Evolutionary conservation across 2,888 invertebrate genomes (phyloP).

Genomic region (Meta bourneti): DNA sequence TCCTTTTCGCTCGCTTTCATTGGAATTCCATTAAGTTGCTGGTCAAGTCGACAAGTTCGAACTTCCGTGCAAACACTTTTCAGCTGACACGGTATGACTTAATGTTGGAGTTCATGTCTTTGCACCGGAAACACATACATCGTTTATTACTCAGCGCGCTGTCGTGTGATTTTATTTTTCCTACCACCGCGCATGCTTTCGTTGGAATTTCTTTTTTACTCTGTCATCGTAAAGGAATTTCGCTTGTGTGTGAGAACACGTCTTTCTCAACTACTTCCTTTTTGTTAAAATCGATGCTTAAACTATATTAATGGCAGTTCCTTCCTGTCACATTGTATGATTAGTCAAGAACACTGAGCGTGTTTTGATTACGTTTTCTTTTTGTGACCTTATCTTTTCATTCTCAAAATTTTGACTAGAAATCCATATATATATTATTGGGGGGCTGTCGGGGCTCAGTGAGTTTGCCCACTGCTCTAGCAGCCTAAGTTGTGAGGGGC

Average conservation of each 20-base stretch:
- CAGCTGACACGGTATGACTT: neutral
- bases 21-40: neutral
- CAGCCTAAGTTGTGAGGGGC: no score
- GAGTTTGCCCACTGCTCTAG: no score
- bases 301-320: slow-evolving; percentile 40
- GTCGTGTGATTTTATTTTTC: neutral
- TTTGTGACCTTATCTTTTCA: neutral
- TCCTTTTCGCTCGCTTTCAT: neutral
- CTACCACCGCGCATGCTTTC: neutral
- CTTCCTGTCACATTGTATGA: slow-evolving; percentile 16
- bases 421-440: no score
- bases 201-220: neutral
- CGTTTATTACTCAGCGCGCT: slow-evolving; percentile 6
- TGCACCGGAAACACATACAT: neutral
- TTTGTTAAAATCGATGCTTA: slow-evolving; percentile 45
- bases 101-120: neutral
- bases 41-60: neutral
- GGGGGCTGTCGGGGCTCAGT: no score
- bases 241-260: slow-evolving; percentile 7
- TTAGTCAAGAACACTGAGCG: neutral
- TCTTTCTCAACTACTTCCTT: slow-evolving; percentile 14
- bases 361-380: neutral
- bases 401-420: neutral
- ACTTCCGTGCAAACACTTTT: neutral
- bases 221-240: neutral